Evolutionary conservation across 2,888 invertebrate genomes (phyloP).

Genomic region (Catonia carolina): DNA sequence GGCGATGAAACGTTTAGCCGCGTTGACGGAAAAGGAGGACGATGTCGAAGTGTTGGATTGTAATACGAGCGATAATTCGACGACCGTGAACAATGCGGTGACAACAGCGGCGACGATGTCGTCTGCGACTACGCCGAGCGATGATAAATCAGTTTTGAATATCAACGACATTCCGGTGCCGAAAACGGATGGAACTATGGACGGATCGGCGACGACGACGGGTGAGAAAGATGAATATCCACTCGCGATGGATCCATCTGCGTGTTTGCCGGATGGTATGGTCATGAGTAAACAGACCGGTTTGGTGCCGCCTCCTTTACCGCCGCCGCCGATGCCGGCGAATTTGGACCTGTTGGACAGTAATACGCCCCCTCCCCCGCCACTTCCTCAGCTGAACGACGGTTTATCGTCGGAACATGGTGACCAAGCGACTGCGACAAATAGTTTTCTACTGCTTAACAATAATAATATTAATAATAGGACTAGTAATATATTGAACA

Average conservation of each 20-base stretch:
- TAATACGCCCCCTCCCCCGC: slow-evolving; percentile 34
- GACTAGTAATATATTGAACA: slow-evolving; percentile 14
- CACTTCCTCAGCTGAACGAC: slow-evolving; percentile 29
- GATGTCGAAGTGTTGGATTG: slow-evolving; percentile 42
- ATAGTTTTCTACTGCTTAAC: no score
- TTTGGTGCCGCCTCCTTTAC: not conserved
- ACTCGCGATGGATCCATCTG: slow-evolving; percentile 20
- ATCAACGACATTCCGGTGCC: slow-evolving; percentile 23
- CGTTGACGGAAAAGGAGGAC: slow-evolving; percentile 60
- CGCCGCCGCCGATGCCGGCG: not conserved
- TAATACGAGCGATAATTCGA: not conserved
- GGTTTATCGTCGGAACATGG: no score
- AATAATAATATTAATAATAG: slow-evolving; percentile 18
- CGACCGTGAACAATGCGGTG: not conserved
- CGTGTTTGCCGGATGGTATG: slow-evolving; percentile 12
- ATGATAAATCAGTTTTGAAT: slow-evolving; percentile 14
- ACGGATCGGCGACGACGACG: not conserved
- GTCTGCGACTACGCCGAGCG: not conserved
- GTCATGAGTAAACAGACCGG: not conserved
- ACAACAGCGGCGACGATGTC: not conserved
- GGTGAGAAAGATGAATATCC: slow-evolving; percentile 5
- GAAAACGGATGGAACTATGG: no score
- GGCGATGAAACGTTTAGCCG: slow-evolving; percentile 55
- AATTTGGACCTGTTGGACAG: slow-evolving; percentile 21
- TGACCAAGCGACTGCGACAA: no score